Conservation (phyloP, 2,113 vertebrate genomes). For the Diadophis punctatus region DNA sequence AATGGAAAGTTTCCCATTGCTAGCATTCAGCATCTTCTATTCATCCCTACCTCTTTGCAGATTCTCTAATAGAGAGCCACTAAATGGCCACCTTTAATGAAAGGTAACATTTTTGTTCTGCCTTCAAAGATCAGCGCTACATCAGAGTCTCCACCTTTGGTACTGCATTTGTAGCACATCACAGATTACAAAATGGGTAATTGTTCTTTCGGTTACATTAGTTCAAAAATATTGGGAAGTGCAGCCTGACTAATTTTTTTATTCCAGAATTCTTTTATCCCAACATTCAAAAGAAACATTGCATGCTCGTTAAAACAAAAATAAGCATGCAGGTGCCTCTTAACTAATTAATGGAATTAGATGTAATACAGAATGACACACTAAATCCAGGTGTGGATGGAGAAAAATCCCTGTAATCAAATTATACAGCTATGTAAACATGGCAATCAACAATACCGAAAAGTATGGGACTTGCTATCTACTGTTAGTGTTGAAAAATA, state of each 20-base stretch:
- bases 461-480: neutral
- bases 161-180: conserved; percentile 32
- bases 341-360: conserved; percentile 54
- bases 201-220: conserved; percentile 55
- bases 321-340: conserved; percentile 40
- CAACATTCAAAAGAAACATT: conserved; percentile 42
- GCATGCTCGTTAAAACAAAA: conserved; percentile 52
- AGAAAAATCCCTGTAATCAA: conserved; percentile 59
- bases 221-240: conserved; percentile 54
- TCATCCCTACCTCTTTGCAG: neutral
- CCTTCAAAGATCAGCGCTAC: neutral
- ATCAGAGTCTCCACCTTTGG: neutral
- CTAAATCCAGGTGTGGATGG: conserved; percentile 55
- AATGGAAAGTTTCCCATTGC: neutral
- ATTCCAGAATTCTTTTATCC: conserved; percentile 59
- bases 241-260: conserved; percentile 52
- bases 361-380: conserved; percentile 46
- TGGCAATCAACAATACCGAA: neutral
- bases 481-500: neutral
- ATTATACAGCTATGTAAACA: conserved; percentile 20
- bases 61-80: neutral
- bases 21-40: neutral
- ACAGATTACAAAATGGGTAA: conserved; percentile 48
- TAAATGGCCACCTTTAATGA: neutral
- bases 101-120: neutral